phyloP scores from a whole-genome alignment of 2,888 invertebrate genomes.

The Clanis bilineata region DNA sequence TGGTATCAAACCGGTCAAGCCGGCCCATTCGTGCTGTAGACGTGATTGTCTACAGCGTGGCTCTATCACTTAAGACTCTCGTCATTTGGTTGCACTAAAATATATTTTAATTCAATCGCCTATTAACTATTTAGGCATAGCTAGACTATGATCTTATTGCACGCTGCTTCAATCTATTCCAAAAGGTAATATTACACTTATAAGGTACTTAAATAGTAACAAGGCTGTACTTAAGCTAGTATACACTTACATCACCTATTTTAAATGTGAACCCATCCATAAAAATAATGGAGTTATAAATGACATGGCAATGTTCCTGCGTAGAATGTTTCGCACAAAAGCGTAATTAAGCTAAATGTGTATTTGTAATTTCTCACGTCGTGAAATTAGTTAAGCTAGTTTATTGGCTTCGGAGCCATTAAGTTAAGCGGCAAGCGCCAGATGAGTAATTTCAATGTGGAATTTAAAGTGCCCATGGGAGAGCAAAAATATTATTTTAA shows the following conservation, averaged over 20 bases:
- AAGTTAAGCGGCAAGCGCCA: not conserved
- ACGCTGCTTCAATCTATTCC: too few species aligned
- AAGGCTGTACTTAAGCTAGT: too few species aligned
- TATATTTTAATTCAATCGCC: too few species aligned
- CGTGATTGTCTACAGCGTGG: too few species aligned
- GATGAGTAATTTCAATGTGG: not conserved
- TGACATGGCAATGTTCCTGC: slow-evolving; percentile 6
- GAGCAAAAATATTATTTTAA: slow-evolving; percentile 7
- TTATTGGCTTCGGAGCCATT: slow-evolving; percentile 22
- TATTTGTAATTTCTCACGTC: slow-evolving; percentile 16
- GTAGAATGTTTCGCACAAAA: slow-evolving; percentile 15
- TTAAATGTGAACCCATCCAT: not conserved
- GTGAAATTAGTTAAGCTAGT: slow-evolving; percentile 23
- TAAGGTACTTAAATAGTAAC: too few species aligned
- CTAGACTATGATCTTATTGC: too few species aligned
- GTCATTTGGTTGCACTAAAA: too few species aligned
- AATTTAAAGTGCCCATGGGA: slow-evolving; percentile 1
- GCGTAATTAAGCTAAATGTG: slow-evolving; percentile 20
- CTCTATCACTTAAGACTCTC: too few species aligned
- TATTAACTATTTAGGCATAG: too few species aligned
- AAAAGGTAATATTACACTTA: too few species aligned
- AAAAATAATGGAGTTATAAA: slow-evolving; percentile 6
- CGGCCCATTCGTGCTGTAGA: too few species aligned
- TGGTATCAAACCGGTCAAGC: too few species aligned
- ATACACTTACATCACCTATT: not conserved